phyloP scores from a whole-genome alignment of 2,113 vertebrate genomes.

The Lepidothrix coronata region DNA sequence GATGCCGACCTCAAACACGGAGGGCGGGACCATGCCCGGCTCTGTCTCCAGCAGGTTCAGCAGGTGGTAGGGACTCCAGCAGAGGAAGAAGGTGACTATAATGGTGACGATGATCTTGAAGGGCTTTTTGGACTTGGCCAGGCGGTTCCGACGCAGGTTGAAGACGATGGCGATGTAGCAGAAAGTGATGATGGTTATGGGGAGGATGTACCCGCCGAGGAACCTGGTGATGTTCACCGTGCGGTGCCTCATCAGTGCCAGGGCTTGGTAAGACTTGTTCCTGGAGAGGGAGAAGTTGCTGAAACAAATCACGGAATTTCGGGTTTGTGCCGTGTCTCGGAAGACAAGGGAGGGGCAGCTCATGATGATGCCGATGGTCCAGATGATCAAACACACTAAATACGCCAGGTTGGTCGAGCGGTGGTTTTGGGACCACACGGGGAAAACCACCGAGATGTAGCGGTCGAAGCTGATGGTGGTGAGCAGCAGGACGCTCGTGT shows the following conservation, averaged over 20 bases:
- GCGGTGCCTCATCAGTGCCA: slow-evolving; percentile 48
- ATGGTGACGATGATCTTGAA: slow-evolving; percentile 85
- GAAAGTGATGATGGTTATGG: slow-evolving; percentile 77
- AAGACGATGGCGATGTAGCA: slow-evolving; percentile 77
- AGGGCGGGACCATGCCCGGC: neutral
- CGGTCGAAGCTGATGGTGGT: slow-evolving; percentile 90
- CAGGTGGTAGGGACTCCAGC: slow-evolving; percentile 87
- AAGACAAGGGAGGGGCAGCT: slow-evolving; percentile 83
- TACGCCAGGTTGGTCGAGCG: slow-evolving; percentile 79
- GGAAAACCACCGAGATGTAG: slow-evolving; percentile 85
- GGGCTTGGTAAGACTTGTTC: neutral
- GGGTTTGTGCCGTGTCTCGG: slow-evolving; percentile 64
- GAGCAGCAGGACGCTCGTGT: slow-evolving; percentile 91
- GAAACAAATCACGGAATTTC: slow-evolving; percentile 69
- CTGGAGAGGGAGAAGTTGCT: slow-evolving; percentile 78
- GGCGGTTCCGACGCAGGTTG: slow-evolving; percentile 76
- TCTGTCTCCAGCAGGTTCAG: slow-evolving; percentile 81
- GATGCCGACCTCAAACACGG: slow-evolving; percentile 61
- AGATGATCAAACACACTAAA: slow-evolving; percentile 71
- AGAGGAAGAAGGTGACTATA: slow-evolving; percentile 86
- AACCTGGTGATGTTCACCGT: slow-evolving; percentile 74
- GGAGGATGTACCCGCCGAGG: slow-evolving; percentile 80
- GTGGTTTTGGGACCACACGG: slow-evolving; percentile 93
- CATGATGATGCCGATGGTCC: slow-evolving; percentile 77
- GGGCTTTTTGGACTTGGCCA: slow-evolving; percentile 83